Conservation (phyloP, 2,888 invertebrate species). For the Geotrupes spiniger region DNA sequence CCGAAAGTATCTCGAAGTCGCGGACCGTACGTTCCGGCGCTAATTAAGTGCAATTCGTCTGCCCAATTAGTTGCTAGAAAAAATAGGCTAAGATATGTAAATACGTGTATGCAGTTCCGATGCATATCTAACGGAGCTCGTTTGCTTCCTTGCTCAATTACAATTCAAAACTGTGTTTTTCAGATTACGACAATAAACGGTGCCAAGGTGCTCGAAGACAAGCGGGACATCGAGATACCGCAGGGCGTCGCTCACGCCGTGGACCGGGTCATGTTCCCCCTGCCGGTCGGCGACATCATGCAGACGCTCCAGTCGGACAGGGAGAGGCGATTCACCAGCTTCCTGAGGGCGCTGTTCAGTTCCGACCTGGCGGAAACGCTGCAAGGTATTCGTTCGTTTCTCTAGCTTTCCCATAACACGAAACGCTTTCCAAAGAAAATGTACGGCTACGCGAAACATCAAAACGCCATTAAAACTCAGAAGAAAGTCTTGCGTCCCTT, state of each 20-base stretch:
- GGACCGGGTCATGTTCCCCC: constrained; percentile 85
- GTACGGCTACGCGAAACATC: background rate
- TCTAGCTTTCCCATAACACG: too few relatives aligned
- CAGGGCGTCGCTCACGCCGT: constrained; percentile 84
- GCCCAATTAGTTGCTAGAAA: too few relatives aligned
- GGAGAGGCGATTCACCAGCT: constrained; percentile 75
- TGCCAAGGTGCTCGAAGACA: constrained; percentile 75
- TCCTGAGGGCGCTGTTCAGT: constrained; percentile 71
- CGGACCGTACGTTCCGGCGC: too few relatives aligned
- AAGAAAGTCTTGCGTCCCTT: too few relatives aligned
- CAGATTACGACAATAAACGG: constrained; percentile 83
- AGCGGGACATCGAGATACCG: constrained; percentile 78
- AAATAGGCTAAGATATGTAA: too few relatives aligned
- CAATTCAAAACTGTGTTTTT: constrained; percentile 20
- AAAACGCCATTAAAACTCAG: too few relatives aligned
- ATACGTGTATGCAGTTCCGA: too few relatives aligned
- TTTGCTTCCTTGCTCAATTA: background rate
- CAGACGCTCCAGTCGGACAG: constrained; percentile 83
- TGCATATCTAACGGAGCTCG: background rate
- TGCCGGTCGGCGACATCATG: constrained; percentile 82
- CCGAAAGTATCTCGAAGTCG: too few relatives aligned
- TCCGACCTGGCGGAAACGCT: constrained; percentile 76
- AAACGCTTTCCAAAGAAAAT: too few relatives aligned
- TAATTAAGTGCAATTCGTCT: too few relatives aligned
- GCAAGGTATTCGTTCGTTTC: constrained; percentile 66